Conservation (phyloP, 2,797 vertebrate genomes). For the Valencia hispanica region DNA sequence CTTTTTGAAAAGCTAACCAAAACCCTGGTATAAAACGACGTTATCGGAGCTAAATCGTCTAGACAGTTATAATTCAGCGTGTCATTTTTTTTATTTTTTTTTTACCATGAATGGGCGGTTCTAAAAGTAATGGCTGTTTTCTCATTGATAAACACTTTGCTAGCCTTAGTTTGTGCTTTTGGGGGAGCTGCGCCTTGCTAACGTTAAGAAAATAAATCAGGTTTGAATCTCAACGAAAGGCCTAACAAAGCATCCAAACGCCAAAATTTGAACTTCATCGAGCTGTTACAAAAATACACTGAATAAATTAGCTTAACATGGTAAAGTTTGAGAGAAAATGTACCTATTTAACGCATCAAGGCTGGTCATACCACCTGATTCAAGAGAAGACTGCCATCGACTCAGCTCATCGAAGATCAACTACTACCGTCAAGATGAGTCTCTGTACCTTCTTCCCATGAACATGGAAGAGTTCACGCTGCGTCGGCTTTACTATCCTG, state of each 20-base stretch:
- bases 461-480: background rate
- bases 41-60: background rate
- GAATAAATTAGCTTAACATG: background rate
- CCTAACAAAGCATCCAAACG: background rate
- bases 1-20: background rate
- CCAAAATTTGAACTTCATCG: background rate
- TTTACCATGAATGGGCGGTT: background rate
- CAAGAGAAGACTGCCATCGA: background rate
- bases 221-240: background rate
- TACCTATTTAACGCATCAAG: slow-evolving; percentile 18
- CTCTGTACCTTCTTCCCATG: background rate
- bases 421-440: slow-evolving; percentile 2
- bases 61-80: background rate
- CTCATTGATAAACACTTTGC: background rate
- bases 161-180: slow-evolving; percentile 3
- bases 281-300: background rate
- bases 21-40: background rate
- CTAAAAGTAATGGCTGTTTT: background rate
- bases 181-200: background rate
- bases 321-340: background rate
- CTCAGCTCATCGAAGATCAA: slow-evolving; percentile 20
- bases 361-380: background rate
- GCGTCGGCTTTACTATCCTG: background rate
- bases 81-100: too few species aligned
- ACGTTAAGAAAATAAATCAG: background rate